Evolutionary conservation across 1,140 invertebrate genomes (phyloP).

Genomic region (Pentalonia nigronervosa): DNA sequence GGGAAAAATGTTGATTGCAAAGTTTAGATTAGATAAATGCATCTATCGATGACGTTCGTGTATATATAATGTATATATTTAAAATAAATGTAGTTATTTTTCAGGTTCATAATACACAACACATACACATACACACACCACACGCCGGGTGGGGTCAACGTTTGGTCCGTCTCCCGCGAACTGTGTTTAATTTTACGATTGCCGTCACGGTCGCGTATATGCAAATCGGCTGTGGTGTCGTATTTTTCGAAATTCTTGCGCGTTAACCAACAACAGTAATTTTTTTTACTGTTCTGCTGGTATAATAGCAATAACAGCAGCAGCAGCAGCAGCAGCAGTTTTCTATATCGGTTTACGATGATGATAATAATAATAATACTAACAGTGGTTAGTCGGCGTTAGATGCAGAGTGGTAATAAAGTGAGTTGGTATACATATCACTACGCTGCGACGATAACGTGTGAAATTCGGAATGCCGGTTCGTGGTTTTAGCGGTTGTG

Average conservation of each 20-base stretch:
- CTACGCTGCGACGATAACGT: not conserved
- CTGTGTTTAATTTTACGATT: conserved; percentile 10
- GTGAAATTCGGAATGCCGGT: not conserved
- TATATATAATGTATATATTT: not conserved
- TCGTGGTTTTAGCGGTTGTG: conserved; percentile 6
- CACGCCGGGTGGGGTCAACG: not conserved
- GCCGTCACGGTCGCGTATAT: not conserved
- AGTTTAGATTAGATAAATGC: not conserved
- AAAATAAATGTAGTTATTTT: not conserved
- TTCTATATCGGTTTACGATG: not conserved
- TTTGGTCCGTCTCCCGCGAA: not conserved
- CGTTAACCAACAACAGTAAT: not conserved
- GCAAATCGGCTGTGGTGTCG: not conserved
- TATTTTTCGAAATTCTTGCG: not conserved
- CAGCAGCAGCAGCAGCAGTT: not conserved
- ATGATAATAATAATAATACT: not conserved
- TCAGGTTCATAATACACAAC: too few species aligned
- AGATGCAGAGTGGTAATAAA: not conserved
- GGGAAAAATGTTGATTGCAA: not conserved
- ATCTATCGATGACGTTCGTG: not conserved
- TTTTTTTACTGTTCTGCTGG: not conserved
- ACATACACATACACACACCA: not conserved
- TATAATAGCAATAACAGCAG: too few species aligned
- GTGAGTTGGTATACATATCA: not conserved
- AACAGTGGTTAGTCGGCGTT: too few species aligned